A percentile compares a stretch with the other conserved stretches of the same genome.
These are phyloP conservation scores for Polymixis lichenea DNA, from an alignment of 2,888 invertebrate species.

Conservation along the genomic window DNA sequence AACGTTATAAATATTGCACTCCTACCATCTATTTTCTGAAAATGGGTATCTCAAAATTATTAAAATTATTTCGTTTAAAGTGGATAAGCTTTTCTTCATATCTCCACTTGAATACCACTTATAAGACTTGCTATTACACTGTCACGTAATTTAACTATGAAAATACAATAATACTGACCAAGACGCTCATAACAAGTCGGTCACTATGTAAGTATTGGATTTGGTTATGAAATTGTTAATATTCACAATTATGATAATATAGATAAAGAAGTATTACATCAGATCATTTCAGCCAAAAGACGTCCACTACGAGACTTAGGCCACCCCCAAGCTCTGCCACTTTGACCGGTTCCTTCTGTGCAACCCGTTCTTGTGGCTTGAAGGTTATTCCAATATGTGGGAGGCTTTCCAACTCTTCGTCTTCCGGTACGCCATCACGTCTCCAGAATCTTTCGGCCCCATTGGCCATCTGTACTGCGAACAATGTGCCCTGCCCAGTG, in stretches of 20 bases:
- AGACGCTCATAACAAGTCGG: background rate
- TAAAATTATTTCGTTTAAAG: slow-evolving; percentile 65
- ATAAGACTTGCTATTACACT: slow-evolving; percentile 38
- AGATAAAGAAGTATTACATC: background rate
- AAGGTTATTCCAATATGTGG: no score
- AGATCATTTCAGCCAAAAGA: no score
- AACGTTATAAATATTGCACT: slow-evolving; percentile 31
- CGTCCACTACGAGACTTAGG: no score
- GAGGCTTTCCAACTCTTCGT: no score
- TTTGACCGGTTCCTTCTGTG: no score
- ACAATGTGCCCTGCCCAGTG: no score
- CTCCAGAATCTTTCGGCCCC: no score
- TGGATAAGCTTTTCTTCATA: slow-evolving; percentile 54
- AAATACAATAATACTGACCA: background rate
- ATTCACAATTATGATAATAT: background rate
- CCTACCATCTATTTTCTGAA: slow-evolving; percentile 42
- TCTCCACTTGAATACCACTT: slow-evolving; percentile 51
- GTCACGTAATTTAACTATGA: background rate
- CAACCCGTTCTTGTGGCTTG: no score
- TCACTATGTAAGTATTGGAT: background rate
- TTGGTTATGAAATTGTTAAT: background rate
- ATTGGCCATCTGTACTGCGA: no score
- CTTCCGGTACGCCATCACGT: no score
- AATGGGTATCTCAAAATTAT: slow-evolving; percentile 52
- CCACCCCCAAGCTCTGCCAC: no score